Base-by-base conservation (phyloP, 2,888 invertebrate genomes). In the Dermolepida albohirtum region DNA sequence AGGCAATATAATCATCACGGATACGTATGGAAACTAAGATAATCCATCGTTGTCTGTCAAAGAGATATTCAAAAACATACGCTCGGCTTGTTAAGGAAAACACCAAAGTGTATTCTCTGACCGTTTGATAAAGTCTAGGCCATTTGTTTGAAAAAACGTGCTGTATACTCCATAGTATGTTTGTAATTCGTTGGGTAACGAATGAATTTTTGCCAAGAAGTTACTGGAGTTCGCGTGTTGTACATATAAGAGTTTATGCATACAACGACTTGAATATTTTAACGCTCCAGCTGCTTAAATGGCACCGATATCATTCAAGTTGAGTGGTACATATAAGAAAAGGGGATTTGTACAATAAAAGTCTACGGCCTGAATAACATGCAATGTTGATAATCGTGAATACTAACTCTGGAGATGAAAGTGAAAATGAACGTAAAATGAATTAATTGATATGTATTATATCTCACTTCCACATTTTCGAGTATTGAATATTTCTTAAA, bases 21-120 rank as follows among this genome's bases (percentile, higher is more conserved):
- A 6, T 34, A 27, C 29, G 10, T 52, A 52, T 52, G 51, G 51
- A 52, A 52, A 52, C 34, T 29, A 52, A 52, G 51, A 52, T 52
- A 29, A 52, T 52, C 51, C 29, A 52, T 52, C 51, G 51, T 6
- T 34, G 29, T 12, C 29, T 52, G 51, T 52, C 51, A 52, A 34
- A 29, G 51, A 52, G 29, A 14, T 29, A 52, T 34, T 34, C 34
- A 6, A 34, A 34, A 7, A 8, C 51, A 27, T 52, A 52, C 6
- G 34, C 34, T 34, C 34, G 34, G 12, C 51, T 29, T 52, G 51
- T 52, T 52, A 52, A 29, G 51, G 12, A 52, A 29, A 52, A 52
- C 51, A 52, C 34, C 29, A 52, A 29, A 6, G 51, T 52, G 51
- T 52, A 14, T 12, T 52, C 51, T 14, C 29, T 29, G 14, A 34